Base-by-base conservation (phyloP, 2,797 vertebrate species). In the Apodemus agrarius region DNA sequence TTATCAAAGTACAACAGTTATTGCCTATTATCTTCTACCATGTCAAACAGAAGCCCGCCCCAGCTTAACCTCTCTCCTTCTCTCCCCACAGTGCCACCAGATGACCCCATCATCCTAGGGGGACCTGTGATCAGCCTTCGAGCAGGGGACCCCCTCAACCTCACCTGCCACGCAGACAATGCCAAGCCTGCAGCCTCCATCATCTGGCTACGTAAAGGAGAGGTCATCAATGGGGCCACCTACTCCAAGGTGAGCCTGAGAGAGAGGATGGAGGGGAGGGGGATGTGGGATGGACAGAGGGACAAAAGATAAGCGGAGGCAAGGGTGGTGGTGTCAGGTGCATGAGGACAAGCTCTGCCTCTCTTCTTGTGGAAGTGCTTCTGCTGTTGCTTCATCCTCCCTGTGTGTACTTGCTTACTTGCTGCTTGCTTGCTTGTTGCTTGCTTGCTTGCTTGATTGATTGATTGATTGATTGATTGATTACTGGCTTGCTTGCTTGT, bases 151-250 rank as follows among this genome's bases (percentile, higher is more conserved):
- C 99, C 99, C 9, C 99, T 99, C 97, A 99, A 99, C 98, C 98
- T 99, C 97, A 99, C 99, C 85, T 99, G 99, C 98, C 99, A 99
- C 0, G 99, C 99, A 0, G 99, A 99, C 98, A 99, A 99, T 0
- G 99, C 99, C 98, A 99, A 99, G 97, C 99, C 99, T 0, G 99
- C 99, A 0, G 99, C 99, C 61, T 99, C 99, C 88, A 99, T 99
- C 98, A 99, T 99, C 98, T 99, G 99, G 99, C 99, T 99, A 97
- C 96, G 99, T 81, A 99, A 99, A 24, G 99, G 99, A 97, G 99
- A 99, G 96, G 99, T 99, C 97, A 99, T 99, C 90, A 99, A 99
- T 0, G 99, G 99, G 96, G 99, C 99, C 97, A 99, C 99, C 98
- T 99, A 99, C 98, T 99, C 99, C 98, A 99, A 99, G 99, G 99